phyloP scores from a whole-genome alignment of 2,113 vertebrate genomes.

The Gulo gulo region DNA sequence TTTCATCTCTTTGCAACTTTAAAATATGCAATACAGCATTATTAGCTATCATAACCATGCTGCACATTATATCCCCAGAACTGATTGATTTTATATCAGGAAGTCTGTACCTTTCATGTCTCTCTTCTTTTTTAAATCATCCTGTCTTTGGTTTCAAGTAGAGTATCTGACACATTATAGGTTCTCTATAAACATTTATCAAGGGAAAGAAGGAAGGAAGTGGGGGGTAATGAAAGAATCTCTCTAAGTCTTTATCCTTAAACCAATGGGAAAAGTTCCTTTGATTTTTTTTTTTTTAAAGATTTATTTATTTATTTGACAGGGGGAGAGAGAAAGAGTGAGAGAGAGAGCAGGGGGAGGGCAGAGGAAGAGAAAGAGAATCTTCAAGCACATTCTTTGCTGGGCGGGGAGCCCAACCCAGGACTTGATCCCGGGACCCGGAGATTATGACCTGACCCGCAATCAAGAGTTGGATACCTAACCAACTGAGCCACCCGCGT shows the following conservation, averaged over 20 bases:
- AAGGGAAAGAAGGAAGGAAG: background rate
- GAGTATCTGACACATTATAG: background rate
- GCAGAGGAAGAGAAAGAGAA: background rate
- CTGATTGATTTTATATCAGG: background rate
- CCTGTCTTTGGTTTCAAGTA: background rate
- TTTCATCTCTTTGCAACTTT: background rate
- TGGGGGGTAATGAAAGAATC: background rate
- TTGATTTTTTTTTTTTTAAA: background rate
- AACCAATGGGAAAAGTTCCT: background rate
- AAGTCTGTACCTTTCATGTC: background rate
- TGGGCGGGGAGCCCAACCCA: background rate
- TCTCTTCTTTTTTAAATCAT: background rate
- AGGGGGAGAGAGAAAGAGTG: background rate
- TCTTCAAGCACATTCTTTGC: background rate
- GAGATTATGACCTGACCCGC: background rate
- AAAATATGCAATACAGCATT: background rate
- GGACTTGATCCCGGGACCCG: background rate
- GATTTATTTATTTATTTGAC: background rate
- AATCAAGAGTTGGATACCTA: background rate
- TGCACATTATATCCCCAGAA: background rate
- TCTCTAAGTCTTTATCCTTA: background rate
- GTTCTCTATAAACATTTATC: background rate
- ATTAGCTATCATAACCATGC: background rate
- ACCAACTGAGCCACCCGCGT: background rate
- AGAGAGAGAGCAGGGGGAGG: background rate